These are phyloP conservation scores for Formicarius rufipectus DNA, from an alignment of 2,113 vertebrate species.

Conservation along the genomic window DNA sequence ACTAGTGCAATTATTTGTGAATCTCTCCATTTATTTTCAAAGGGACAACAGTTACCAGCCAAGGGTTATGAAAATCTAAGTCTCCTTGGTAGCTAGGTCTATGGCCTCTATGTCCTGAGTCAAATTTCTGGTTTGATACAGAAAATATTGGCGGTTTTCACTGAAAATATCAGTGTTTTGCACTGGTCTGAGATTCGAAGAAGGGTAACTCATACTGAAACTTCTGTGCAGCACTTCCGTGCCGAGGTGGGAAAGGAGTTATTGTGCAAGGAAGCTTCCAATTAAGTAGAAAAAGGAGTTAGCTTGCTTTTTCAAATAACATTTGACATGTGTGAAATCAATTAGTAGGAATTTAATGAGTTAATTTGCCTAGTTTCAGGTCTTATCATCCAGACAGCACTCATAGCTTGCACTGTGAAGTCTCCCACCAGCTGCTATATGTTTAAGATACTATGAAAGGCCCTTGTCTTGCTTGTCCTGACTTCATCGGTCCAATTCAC, in stretches of 20 bases:
- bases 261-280: slow-evolving; percentile 35
- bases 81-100: neutral
- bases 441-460: neutral
- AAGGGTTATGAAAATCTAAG: neutral
- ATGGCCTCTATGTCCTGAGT: neutral
- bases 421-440: neutral
- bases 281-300: slow-evolving; percentile 39
- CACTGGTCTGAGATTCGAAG: neutral
- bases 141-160: neutral
- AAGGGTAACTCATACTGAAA: slow-evolving; percentile 59
- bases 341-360: neutral
- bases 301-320: slow-evolving; percentile 9
- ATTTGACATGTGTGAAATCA: neutral
- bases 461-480: neutral
- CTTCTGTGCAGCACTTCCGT: slow-evolving; percentile 20
- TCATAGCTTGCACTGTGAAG: fast-evolving
- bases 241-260: neutral
- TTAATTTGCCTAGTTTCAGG: neutral
- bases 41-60: neutral
- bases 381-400: neutral
- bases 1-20: neutral
- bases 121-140: neutral
- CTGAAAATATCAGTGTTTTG: neutral
- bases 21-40: neutral
- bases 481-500: neutral